Base-by-base conservation (phyloP, 2,113 vertebrate species). In the Thinocorus orbignyianus region DNA sequence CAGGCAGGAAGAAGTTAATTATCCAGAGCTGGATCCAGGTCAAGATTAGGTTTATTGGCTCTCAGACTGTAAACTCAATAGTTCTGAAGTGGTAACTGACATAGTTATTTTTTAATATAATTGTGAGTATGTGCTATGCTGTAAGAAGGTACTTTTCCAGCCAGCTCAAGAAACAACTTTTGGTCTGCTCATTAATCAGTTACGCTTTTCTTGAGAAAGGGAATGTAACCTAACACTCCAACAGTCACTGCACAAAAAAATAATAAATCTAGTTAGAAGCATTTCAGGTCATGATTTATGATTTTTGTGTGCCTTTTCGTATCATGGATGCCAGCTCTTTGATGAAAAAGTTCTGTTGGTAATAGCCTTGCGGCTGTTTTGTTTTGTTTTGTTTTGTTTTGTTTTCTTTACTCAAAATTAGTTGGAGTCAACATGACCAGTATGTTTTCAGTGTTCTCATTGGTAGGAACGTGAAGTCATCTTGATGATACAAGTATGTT, bases 1-100 rank as follows among this genome's bases (percentile, higher is more conserved):
- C 51, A 81, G 76, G 51, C 68, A 92, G 88, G 79, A 94, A 80
- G 41, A 88, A 83, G 49, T 95, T 93, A 93, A 71, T 93, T 88
- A 70, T 80, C 51, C 55, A 84, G 62, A 81, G 7, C 80, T 91
- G 55, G 64, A 84, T 94, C 19, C 51, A 68, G 35, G 52, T 81
- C 69, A 92, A 71, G 20, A 52, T 76, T 76, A 37, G n/a, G 10
- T 8, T 93, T 91, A 57, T 31, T 95, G 65, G 39, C 30, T 93
- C 16, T 68, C 20, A 62, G 10, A 39, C 16, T 57, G 14, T 60
- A 52, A 78, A 28, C 42, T 35, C 71, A 25, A 78, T 90, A 90
- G n/a, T 14, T 81, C 9, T 89, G 42, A 79, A 84, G 17, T 78
- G 51, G 46, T 78, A 73, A 78, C 22, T n/a, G 25, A 25, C 15